Base-by-base conservation (phyloP, 2,888 invertebrate species). In the Epirrita christyi region DNA sequence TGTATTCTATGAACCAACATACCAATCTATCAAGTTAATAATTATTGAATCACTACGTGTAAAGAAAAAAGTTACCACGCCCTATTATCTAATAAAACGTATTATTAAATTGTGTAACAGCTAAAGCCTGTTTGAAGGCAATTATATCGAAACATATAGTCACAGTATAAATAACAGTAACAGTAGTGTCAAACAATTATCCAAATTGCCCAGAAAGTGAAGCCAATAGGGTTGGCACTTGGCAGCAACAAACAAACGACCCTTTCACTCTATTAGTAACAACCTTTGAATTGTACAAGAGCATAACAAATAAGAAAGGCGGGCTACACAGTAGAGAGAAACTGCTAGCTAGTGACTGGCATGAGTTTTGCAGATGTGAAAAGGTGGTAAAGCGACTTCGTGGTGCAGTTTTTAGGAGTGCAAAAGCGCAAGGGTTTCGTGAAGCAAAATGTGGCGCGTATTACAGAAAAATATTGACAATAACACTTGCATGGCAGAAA, bases 241-340 rank as follows among this genome's bases (percentile, higher is more conserved):
- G n/a, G 21, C 21, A 21, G n/a, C n/a, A n/a, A n/a, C 48, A 29
- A 28, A 46, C 55, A 55, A 55, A 43, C 54, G 36, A 50, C 36
- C 58, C 42, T 59, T 59, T 59, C 58, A 53, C 58, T 48, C 38
- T 48, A 47, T 32, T 41, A 44, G 42, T 43, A 72, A 46, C 63
- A 67, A 60, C 63, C 51, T 67, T 64, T 61, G 67, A 67, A 66
- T 64, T 63, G 67, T 67, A 66, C 66, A 53, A 43, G 43, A 42
- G 66, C 60, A 59, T 40, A 37, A 15, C 34, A 63, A 64, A 66
- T 64, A 70, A 59, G 67, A 64, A 62, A 40, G 42, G 47, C 42
- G 9, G 15, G 27, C 15, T 37, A 54, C 47, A 54, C 53, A 41
- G 28, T 3, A 21, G 21, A 21, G 21, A 53, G 29, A 13, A 28